These are phyloP conservation scores for Neotragus moschatus DNA, from an alignment of 2,113 vertebrate genomes.

Conservation along the genomic window DNA sequence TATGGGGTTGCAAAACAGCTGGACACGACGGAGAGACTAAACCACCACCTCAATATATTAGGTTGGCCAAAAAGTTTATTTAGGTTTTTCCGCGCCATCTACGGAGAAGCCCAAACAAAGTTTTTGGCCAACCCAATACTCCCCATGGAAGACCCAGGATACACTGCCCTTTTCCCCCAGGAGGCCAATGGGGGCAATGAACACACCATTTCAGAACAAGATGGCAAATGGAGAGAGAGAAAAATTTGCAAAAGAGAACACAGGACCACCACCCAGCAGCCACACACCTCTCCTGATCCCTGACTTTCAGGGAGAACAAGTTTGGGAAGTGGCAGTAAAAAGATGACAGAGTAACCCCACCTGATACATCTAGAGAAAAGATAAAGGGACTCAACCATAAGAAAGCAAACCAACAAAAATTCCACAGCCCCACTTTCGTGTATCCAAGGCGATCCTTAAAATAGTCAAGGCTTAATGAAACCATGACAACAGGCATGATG, in stretches of 20 bases:
- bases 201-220: neutral
- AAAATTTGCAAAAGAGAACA: neutral
- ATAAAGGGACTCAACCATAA: neutral
- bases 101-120: neutral
- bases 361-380: neutral
- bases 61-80: neutral
- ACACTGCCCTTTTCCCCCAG: neutral
- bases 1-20: neutral
- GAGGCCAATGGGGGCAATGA: neutral
- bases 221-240: neutral
- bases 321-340: neutral
- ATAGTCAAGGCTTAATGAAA: neutral
- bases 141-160: neutral
- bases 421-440: neutral
- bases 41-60: neutral
- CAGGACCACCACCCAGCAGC: neutral
- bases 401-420: neutral
- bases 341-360: neutral
- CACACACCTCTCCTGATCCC: neutral
- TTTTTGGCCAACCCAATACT: neutral
- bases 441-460: neutral
- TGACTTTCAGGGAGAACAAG: neutral
- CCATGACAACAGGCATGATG: neutral
- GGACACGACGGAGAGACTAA: neutral
- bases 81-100: neutral